Conservation (phyloP, 2,888 invertebrate species). For the Malacosoma neustria region DNA sequence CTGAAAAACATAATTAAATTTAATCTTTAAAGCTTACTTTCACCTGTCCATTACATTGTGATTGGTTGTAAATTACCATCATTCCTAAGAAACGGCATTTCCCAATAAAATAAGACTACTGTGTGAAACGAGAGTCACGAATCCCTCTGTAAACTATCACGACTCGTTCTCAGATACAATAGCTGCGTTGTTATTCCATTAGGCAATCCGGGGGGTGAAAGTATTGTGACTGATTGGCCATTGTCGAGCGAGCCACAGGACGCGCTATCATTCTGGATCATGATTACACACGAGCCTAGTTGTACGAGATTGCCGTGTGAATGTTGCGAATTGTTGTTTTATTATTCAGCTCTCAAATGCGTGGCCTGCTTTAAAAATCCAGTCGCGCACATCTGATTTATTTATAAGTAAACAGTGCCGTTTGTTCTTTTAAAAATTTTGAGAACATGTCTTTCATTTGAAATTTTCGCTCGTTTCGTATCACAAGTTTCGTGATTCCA, state of each 20-base stretch:
- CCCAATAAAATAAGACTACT: constrained; percentile 63
- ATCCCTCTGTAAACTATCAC: constrained; percentile 62
- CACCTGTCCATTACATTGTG: constrained; percentile 52
- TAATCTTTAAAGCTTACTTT: constrained; percentile 28
- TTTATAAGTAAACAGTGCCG: constrained; percentile 35
- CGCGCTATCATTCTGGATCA: constrained; percentile 48
- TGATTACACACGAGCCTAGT: constrained; percentile 48
- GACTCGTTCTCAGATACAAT: constrained; percentile 56
- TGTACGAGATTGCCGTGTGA: constrained; percentile 63
- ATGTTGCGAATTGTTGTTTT: constrained; percentile 39
- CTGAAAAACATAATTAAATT: neutral
- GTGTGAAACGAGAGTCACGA: constrained; percentile 64
- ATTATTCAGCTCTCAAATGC: constrained; percentile 43
- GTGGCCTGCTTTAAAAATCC: constrained; percentile 39
- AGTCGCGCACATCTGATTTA: constrained; percentile 32
- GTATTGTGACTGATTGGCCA: constrained; percentile 57
- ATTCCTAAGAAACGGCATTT: constrained; percentile 49
- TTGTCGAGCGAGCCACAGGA: constrained; percentile 42
- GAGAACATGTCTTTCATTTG: neutral
- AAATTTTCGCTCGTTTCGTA: neutral
- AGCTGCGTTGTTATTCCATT: constrained; percentile 58
- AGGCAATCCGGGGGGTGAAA: constrained; percentile 60
- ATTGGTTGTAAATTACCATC: constrained; percentile 50
- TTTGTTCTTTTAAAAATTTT: neutral
- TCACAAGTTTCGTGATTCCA: neutral